Evolutionary conservation across 2,888 invertebrate genomes (phyloP), one percentile per base, ranked within the genome.

Genomic region (Aspidiotus destructor): DNA sequence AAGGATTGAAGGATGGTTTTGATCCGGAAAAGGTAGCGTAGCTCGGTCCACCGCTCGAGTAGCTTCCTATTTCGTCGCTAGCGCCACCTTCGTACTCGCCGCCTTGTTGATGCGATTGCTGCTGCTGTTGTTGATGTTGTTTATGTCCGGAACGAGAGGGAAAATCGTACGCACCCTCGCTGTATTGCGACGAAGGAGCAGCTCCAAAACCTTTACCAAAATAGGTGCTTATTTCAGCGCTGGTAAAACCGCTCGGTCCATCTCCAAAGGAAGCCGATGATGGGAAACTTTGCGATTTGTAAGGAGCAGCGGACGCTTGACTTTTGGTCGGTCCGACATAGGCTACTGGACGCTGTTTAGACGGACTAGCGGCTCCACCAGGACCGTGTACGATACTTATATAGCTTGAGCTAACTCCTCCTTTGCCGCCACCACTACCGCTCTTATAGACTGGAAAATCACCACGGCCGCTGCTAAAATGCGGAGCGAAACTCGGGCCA

Each of bases 21-120:
- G 57, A 55, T 10, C 55, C 62, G 42, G 69, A 41, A 40, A 62
- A 54, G 6, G 69, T 62, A 17, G 62, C 69, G 57, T 69, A 69
- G 13, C 62, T 69, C 1, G 69, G 69, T 41, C 69, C 69, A 11
- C 69, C 69, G 52, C 69, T 69, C 17, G 62, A 44, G 69, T 69
- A 69, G 16, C 69, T 69, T 15, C 41, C 69, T 10, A 69, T 55
- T 11, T 69, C 69, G 58, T 69, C 69, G 40, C 62, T 69, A 44
- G 57, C 60, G 13, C 67, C 67, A 7, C 67, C 67, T 60, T 67
- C 67, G 60, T 67, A 67, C 7, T 52, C 67, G 44, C 60, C 60
- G 15, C 44, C 57, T 28, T 28, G 28, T 28, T 28, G 28, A 3
- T 28, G 28, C 28, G 28, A 28, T 28, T 28, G 28, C 28, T 28